These are phyloP conservation scores for Poecilia picta DNA, from an alignment of 2,797 vertebrate species.

Conservation along the genomic window DNA sequence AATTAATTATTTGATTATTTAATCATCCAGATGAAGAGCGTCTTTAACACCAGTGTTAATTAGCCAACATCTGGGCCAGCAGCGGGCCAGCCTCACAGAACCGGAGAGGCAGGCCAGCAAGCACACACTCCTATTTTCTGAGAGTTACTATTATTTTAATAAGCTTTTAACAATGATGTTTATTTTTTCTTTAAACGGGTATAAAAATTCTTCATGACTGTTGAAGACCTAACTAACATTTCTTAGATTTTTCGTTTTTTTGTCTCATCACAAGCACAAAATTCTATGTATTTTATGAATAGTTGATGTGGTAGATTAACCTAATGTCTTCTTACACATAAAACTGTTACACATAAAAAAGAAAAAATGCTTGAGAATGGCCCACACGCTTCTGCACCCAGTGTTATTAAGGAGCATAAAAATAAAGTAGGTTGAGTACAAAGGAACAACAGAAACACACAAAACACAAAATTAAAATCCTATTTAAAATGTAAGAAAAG, in stretches of 20 bases:
- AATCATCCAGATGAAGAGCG: slow-evolving; percentile 85
- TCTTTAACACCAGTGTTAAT: slow-evolving; percentile 85
- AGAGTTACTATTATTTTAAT: slow-evolving; percentile 12
- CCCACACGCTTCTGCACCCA: no score
- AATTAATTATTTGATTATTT: slow-evolving; percentile 88
- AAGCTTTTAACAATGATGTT: not conserved
- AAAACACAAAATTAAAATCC: not conserved
- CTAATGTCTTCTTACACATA: not conserved
- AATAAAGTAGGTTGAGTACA: no score
- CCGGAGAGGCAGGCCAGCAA: slow-evolving; percentile 30
- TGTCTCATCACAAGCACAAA: not conserved
- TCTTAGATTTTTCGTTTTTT: not conserved
- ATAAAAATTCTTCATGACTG: not conserved
- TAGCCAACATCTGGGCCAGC: slow-evolving; percentile 84
- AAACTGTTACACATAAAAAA: no score
- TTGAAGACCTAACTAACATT: not conserved
- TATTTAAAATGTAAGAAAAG: not conserved
- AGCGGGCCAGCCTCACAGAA: slow-evolving; percentile 63
- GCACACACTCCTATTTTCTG: slow-evolving; percentile 38
- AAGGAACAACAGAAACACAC: not conserved
- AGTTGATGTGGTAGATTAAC: not conserved
- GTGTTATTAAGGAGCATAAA: no score
- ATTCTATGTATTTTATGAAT: not conserved
- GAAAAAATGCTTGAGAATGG: no score
- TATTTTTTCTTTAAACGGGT: not conserved